Conservation (phyloP, 1,140 invertebrate genomes). For the Mesaphorura yosii region DNA sequence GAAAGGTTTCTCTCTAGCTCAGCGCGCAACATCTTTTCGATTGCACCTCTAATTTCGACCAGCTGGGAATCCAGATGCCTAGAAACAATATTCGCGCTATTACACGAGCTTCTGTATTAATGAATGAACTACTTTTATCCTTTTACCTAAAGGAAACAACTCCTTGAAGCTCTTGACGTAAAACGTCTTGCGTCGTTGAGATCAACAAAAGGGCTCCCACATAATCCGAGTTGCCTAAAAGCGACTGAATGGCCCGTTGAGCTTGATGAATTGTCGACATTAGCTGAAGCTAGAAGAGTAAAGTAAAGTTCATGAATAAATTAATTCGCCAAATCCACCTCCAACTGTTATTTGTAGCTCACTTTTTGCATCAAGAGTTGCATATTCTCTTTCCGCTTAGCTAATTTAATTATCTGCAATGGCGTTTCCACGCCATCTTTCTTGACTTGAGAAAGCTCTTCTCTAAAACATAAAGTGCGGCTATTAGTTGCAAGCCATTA, state of each 20-base stretch:
- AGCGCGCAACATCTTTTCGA: constrained; percentile 91
- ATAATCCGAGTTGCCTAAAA: constrained; percentile 92
- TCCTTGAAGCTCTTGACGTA: constrained; percentile 38
- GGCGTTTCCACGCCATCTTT: constrained; percentile 65
- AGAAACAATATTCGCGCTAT: background rate
- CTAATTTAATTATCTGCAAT: constrained; percentile 54
- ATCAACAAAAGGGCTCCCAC: constrained; percentile 95
- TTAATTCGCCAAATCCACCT: background rate
- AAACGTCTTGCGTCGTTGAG: constrained; percentile 86
- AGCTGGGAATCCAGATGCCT: constrained; percentile 40
- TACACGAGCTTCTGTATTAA: no score
- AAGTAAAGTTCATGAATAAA: constrained; percentile 7
- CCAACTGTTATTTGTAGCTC: no score
- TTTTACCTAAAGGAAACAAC: constrained; percentile 24
- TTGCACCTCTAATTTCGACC: constrained; percentile 89
- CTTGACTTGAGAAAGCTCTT: constrained; percentile 54
- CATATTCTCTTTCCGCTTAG: constrained; percentile 41
- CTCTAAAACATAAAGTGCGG: constrained; percentile 37
- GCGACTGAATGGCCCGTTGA: constrained; percentile 87
- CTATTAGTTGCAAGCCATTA: no score
- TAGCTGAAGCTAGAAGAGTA: constrained; percentile 58
- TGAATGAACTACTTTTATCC: background rate
- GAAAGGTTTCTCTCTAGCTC: constrained; percentile 89
- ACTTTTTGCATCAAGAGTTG: constrained; percentile 44
- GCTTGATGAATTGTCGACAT: constrained; percentile 95